Conservation (phyloP, 2,113 vertebrate genomes). For the Pelmatolapia mariae region DNA sequence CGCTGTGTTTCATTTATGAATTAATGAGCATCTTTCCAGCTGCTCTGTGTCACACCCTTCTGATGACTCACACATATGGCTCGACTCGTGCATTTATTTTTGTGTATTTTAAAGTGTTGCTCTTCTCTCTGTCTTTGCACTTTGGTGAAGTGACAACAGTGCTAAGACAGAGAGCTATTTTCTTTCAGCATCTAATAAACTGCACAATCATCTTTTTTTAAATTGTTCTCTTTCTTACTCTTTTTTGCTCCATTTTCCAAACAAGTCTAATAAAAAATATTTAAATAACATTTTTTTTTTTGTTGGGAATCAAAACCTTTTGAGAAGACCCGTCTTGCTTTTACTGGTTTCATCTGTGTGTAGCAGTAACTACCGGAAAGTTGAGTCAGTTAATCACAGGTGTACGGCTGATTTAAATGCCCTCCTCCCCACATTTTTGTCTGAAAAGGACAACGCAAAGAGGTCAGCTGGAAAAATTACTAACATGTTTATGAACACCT, state of each 20-base stretch:
- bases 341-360: background rate
- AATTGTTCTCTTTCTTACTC: background rate
- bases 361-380: rapidly evolving
- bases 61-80: background rate
- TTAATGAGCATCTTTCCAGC: background rate
- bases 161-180: rapidly evolving
- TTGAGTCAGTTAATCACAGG: background rate
- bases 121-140: background rate
- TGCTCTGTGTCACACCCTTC: background rate
- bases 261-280: too few species aligned
- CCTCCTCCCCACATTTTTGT: background rate
- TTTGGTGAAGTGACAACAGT: background rate
- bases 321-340: background rate
- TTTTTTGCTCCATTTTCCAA: too few species aligned
- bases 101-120: background rate
- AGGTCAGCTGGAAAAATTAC: background rate
- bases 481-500: background rate
- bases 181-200: background rate
- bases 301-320: background rate
- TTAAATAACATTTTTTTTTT: background rate
- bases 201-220: rapidly evolving
- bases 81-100: background rate
- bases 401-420: background rate
- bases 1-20: background rate
- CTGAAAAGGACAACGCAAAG: background rate